A percentile compares a stretch with the other conserved stretches of the same genome.
These are phyloP conservation scores for Acinonyx jubatus DNA, from an alignment of 2,113 vertebrate species.

Conservation along the genomic window DNA sequence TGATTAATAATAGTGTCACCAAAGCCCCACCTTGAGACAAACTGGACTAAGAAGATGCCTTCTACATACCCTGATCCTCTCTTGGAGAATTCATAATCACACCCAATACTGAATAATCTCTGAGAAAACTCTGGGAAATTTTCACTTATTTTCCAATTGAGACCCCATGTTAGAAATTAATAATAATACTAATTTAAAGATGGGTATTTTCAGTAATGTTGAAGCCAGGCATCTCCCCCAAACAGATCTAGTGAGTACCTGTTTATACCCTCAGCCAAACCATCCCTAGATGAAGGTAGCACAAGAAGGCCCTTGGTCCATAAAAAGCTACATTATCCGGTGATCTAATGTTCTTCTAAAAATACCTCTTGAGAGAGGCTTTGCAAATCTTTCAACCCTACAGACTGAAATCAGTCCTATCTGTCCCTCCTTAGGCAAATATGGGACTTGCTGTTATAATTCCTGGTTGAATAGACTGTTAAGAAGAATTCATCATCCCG, in stretches of 20 bases:
- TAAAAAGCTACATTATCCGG: background rate
- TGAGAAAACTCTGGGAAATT: background rate
- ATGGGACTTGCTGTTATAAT: background rate
- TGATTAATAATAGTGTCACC: background rate
- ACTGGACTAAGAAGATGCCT: background rate
- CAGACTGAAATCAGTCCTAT: background rate
- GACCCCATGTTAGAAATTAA: background rate
- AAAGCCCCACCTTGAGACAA: background rate
- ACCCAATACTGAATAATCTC: background rate
- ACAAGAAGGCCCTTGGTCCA: background rate
- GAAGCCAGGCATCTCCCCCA: background rate
- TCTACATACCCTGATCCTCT: background rate
- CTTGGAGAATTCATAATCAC: background rate
- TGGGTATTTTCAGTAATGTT: background rate
- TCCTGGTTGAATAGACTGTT: background rate
- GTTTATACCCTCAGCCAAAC: background rate
- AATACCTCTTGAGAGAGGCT: background rate
- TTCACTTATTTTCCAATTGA: conserved; percentile 9
- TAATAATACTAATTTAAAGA: background rate
- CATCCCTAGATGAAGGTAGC: background rate
- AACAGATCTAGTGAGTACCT: background rate
- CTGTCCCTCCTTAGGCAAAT: conserved; percentile 39
- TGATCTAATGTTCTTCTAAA: conserved; percentile 29
- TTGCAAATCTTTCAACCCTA: background rate
- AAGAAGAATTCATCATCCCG: background rate